Evolutionary conservation across 2,888 invertebrate species (phyloP).

Genomic region (Drepana falcataria): DNA sequence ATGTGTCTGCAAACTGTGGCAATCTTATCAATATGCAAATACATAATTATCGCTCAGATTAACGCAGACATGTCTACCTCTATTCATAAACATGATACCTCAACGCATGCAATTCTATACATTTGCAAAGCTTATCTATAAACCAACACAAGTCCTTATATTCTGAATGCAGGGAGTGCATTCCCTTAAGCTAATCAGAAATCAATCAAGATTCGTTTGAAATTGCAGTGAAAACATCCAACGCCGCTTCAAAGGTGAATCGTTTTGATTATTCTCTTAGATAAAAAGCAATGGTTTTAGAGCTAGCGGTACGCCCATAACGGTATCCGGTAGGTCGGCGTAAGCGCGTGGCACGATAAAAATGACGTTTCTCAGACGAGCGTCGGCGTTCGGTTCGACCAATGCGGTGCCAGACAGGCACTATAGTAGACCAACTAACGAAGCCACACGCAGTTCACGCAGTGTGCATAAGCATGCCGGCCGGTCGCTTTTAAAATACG

Average conservation of each 20-base stretch:
- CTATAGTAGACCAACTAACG: constrained; percentile 28
- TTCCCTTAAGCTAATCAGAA: not conserved
- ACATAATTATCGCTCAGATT: not conserved
- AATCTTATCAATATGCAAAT: not conserved
- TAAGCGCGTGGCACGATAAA: constrained; percentile 57
- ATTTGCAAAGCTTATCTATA: constrained; percentile 1
- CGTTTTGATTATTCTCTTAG: not conserved
- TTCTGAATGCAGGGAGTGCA: not conserved
- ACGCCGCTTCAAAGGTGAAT: constrained; percentile 4
- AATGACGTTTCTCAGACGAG: constrained; percentile 49
- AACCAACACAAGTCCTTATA: not conserved
- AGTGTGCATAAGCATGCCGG: constrained; percentile 28
- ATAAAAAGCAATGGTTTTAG: constrained; percentile 20
- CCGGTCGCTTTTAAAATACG: constrained; percentile 34
- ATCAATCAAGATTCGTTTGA: not conserved
- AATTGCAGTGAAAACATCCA: constrained; percentile 7
- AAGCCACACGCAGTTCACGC: constrained; percentile 30
- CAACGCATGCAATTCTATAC: not conserved
- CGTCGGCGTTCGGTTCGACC: constrained; percentile 30
- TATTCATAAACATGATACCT: not conserved
- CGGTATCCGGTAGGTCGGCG: constrained; percentile 34
- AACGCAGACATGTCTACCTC: not conserved
- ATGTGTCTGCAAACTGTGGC: not conserved
- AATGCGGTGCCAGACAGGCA: constrained; percentile 24
- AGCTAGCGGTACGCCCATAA: constrained; percentile 9